These are phyloP conservation scores for Spisula subtruncata DNA, from an alignment of 2,888 invertebrate species.

Conservation along the genomic window DNA sequence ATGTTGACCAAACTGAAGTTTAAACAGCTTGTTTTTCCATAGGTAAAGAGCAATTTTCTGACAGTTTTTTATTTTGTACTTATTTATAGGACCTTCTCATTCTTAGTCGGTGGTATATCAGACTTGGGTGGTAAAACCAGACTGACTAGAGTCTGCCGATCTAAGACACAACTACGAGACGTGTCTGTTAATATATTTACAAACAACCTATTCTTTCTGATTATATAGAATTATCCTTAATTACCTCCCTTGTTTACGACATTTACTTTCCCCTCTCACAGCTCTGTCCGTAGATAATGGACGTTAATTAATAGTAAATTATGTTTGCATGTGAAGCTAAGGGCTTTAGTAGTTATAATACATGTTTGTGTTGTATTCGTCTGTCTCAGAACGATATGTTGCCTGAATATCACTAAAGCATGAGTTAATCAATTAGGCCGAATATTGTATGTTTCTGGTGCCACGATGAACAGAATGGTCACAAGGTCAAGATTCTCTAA, in stretches of 20 bases:
- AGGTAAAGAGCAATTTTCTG: too few species aligned
- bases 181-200: slow-evolving; percentile 41
- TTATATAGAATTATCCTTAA: slow-evolving; percentile 51
- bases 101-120: too few species aligned
- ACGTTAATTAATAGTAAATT: slow-evolving; percentile 54
- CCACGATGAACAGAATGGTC: too few species aligned
- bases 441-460: too few species aligned
- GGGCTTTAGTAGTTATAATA: neutral
- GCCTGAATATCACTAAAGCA: neutral
- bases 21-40: too few species aligned
- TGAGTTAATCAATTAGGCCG: neutral
- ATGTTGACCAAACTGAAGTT: too few species aligned
- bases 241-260: slow-evolving; percentile 55
- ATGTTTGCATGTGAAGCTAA: slow-evolving; percentile 39
- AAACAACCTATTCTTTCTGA: slow-evolving; percentile 49
- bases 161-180: neutral
- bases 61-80: too few species aligned
- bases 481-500: too few species aligned
- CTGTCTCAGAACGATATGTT: neutral
- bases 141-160: neutral
- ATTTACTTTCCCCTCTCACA: slow-evolving; percentile 25
- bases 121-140: too few species aligned
- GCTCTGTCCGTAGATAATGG: slow-evolving; percentile 43
- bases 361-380: slow-evolving; percentile 1
- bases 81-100: too few species aligned